Conservation (phyloP, 2,113 vertebrate species). For the Cyprinodon variegatus region DNA sequence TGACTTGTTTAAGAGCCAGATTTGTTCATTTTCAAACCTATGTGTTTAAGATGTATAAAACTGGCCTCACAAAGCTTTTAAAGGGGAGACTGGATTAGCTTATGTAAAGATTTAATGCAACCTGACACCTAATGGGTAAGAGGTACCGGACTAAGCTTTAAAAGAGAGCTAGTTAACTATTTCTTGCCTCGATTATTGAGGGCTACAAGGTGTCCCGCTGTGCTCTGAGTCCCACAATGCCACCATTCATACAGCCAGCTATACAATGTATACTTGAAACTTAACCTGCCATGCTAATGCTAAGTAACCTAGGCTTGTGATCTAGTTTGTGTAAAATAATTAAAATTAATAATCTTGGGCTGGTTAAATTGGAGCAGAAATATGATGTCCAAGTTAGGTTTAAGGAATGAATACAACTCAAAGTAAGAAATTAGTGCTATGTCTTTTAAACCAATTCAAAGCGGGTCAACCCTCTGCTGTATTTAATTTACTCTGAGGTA, state of each 20-base stretch:
- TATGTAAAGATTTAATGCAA: conserved; percentile 55
- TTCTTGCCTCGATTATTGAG: conserved; percentile 29
- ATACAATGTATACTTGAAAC: conserved; percentile 35
- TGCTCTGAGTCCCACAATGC: conserved; percentile 42
- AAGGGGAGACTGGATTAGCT: conserved; percentile 37
- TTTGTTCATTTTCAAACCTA: conserved; percentile 27
- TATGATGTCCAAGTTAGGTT: conserved; percentile 30
- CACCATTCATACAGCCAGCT: conserved; percentile 33
- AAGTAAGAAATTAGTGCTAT: background rate
- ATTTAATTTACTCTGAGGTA: background rate
- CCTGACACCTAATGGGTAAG: conserved; percentile 52
- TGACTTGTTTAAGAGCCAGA: conserved; percentile 28
- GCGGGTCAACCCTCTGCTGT: background rate
- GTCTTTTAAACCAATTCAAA: background rate
- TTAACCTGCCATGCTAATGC: conserved; percentile 32
- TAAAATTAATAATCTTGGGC: conserved; percentile 11
- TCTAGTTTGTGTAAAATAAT: background rate
- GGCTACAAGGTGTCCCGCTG: conserved; percentile 7
- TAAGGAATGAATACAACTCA: conserved; percentile 2
- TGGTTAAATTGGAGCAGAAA: conserved; percentile 5
- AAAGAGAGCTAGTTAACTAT: conserved; percentile 16
- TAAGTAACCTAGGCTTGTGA: background rate
- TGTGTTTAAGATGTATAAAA: conserved; percentile 20
- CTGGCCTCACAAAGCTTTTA: conserved; percentile 36
- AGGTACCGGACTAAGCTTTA: conserved; percentile 32